Evolutionary conservation across 1,140 invertebrate genomes (phyloP).

Genomic region (Antheraea pernyi): DNA sequence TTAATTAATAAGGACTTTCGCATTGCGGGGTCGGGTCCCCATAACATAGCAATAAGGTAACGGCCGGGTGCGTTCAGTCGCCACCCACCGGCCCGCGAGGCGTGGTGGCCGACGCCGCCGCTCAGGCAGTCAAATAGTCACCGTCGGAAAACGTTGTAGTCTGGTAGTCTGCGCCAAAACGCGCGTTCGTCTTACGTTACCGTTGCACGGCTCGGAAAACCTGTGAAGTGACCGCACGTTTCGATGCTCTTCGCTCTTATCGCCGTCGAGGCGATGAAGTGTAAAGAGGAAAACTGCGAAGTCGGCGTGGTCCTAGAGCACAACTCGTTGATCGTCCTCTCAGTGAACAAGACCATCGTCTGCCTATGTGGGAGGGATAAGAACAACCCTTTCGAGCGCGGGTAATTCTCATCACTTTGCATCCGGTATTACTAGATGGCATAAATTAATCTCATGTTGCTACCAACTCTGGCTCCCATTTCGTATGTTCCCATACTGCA

Average conservation of each 20-base stretch:
- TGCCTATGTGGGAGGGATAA: slow-evolving; percentile 73
- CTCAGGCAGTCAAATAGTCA: slow-evolving; percentile 63
- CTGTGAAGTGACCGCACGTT: slow-evolving; percentile 60
- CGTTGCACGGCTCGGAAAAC: slow-evolving; percentile 29
- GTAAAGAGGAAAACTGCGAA: slow-evolving; percentile 79
- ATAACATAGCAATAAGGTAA: slow-evolving; percentile 74
- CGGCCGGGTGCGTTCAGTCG: slow-evolving; percentile 62
- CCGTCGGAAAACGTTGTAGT: slow-evolving; percentile 58
- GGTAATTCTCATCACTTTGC: slow-evolving; percentile 56
- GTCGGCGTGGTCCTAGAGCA: slow-evolving; percentile 75
- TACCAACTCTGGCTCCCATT: slow-evolving; percentile 22
- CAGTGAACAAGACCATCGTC: slow-evolving; percentile 75
- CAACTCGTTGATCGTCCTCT: slow-evolving; percentile 75
- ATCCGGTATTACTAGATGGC: slow-evolving; percentile 36
- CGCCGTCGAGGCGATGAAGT: slow-evolving; percentile 77
- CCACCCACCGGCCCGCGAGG: slow-evolving; percentile 66
- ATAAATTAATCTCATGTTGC: slow-evolving; percentile 21
- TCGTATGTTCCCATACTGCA: no score
- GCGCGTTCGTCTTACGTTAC: slow-evolving; percentile 46
- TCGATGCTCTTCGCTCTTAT: slow-evolving; percentile 75
- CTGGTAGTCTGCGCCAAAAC: slow-evolving; percentile 66
- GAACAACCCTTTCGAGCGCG: slow-evolving; percentile 73
- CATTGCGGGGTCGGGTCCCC: slow-evolving; percentile 69
- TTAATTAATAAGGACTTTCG: slow-evolving; percentile 58
- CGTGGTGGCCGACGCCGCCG: slow-evolving; percentile 56